A percentile compares a stretch with the other conserved stretches of the same genome.
These are phyloP conservation scores for Enteromius paludinosus DNA, from an alignment of 2,797 vertebrate genomes.

Conservation along the genomic window DNA sequence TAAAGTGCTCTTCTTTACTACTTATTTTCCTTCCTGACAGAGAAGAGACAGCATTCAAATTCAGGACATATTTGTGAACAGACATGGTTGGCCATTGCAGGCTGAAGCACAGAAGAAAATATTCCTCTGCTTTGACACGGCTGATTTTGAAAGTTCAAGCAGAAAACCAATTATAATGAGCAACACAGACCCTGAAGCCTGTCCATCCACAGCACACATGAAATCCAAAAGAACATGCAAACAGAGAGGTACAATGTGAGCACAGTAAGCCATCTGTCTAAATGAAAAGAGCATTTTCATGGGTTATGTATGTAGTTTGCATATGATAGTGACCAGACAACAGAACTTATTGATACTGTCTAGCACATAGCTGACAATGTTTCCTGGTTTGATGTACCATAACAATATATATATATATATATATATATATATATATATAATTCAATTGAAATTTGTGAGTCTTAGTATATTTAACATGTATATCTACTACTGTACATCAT, in stretches of 20 bases:
- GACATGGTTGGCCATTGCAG: conserved; percentile 83
- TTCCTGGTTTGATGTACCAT: not conserved
- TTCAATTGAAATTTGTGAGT: not conserved
- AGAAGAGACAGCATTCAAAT: not conserved
- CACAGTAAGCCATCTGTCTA: conserved; percentile 78
- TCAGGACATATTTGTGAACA: not conserved
- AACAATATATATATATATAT: too few relatives aligned
- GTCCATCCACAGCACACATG: conserved; percentile 76
- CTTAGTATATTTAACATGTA: not conserved
- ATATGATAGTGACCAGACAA: not conserved
- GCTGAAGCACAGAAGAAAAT: conserved; percentile 78
- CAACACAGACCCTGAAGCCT: conserved; percentile 84
- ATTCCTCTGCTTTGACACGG: conserved; percentile 91
- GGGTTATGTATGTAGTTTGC: not conserved
- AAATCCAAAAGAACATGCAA: conserved; percentile 47
- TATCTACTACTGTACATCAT: too few relatives aligned
- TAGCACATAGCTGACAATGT: not conserved
- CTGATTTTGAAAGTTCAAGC: conserved; percentile 93
- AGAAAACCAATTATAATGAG: conserved; percentile 91
- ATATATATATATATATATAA: too few relatives aligned
- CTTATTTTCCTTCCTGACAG: not conserved
- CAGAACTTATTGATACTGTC: not conserved
- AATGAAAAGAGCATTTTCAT: conserved; percentile 85
- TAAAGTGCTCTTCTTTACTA: not conserved
- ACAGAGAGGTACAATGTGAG: conserved; percentile 65